These are phyloP conservation scores for Pristionchus fissidentatus DNA, from an alignment of 2,888 invertebrate species.

Conservation along the genomic window DNA sequence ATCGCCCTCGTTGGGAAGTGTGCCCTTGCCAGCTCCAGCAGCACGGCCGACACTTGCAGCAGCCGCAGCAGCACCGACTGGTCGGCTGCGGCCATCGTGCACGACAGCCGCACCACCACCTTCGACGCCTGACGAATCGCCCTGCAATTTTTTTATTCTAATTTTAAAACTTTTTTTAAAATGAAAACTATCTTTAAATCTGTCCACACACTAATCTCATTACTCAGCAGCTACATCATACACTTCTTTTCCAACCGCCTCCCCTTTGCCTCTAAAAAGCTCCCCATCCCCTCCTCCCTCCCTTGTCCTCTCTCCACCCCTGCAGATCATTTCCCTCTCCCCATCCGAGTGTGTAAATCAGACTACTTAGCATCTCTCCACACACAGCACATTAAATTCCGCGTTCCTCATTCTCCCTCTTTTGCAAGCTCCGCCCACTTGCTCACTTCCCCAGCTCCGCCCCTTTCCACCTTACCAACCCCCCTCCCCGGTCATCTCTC, in stretches of 20 bases:
- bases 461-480: neutral
- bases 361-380: constrained; percentile 16
- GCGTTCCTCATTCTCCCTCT: neutral
- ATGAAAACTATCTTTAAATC: neutral
- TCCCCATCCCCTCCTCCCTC: constrained; percentile 9
- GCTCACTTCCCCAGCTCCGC: neutral
- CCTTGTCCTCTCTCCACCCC: constrained; percentile 1
- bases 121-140: constrained; percentile 17
- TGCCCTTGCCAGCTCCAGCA: constrained; percentile 19
- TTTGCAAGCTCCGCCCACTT: neutral
- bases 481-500: neutral
- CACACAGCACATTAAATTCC: neutral
- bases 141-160: constrained; percentile 13
- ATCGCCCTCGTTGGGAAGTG: constrained; percentile 15
- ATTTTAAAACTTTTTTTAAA: neutral
- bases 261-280: neutral
- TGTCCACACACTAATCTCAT: neutral
- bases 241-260: neutral
- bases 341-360: constrained; percentile 29
- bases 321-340: too few relatives aligned
- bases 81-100: neutral
- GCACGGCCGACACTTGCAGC: neutral
- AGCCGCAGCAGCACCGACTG: constrained; percentile 43
- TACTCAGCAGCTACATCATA: neutral
- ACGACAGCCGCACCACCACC: constrained; percentile 41